Evolutionary conservation across 2,113 vertebrate species (phyloP).

Genomic region (Chelonoidis abingdonii): DNA sequence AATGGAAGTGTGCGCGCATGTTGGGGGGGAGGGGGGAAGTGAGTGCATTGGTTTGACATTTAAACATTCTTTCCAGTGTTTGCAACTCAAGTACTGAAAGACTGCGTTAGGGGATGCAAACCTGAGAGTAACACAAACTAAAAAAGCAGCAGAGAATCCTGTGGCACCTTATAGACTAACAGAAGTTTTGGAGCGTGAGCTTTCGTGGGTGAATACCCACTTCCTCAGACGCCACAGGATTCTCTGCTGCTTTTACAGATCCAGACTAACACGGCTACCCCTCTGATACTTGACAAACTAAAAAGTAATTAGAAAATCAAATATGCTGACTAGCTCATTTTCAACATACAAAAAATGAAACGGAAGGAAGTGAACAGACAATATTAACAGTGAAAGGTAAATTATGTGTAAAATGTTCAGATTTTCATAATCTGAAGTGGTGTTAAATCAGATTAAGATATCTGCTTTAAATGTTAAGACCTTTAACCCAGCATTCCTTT

Average conservation of each 20-base stretch:
- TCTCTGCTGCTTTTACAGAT: too few relatives aligned
- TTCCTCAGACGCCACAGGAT: too few relatives aligned
- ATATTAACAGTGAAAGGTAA: not conserved
- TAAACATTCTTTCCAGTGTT: not conserved
- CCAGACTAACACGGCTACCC: too few relatives aligned
- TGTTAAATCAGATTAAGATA: not conserved
- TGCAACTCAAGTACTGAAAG: not conserved
- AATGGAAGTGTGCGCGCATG: not conserved
- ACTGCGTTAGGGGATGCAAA: not conserved
- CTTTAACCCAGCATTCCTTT: not conserved
- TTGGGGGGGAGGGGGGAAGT: fast-evolving
- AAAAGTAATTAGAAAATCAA: not conserved
- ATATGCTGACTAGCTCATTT: not conserved
- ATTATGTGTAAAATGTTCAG: not conserved
- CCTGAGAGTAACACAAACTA: not conserved
- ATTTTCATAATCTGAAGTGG: not conserved
- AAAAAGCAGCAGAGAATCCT: too few relatives aligned
- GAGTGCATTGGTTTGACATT: not conserved
- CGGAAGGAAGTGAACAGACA: not conserved
- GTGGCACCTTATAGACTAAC: too few relatives aligned
- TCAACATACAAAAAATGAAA: not conserved
- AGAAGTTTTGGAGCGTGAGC: too few relatives aligned
- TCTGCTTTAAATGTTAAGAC: not conserved
- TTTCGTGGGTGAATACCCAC: too few relatives aligned
- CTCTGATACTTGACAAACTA: not conserved